Percentiles rank a stretch among this genome's conserved stretches.
phyloP scores from a whole-genome alignment of 2,888 invertebrate genomes.

The Thera britannica region DNA sequence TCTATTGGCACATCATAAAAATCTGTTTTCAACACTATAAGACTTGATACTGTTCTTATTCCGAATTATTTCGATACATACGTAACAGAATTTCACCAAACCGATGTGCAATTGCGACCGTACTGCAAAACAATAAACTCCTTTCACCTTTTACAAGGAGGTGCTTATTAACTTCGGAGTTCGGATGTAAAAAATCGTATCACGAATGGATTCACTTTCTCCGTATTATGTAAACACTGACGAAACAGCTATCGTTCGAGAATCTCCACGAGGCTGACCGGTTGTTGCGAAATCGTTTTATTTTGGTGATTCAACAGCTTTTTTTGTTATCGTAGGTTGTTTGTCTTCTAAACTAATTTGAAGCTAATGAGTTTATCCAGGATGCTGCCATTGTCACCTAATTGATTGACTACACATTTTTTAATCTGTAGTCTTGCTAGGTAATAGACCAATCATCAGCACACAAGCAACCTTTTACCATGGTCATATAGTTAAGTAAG shows the following conservation, averaged over 20 bases:
- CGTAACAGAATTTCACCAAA: neutral
- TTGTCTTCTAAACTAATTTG: conserved; percentile 6
- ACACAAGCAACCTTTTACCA: neutral
- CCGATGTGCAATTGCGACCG: neutral
- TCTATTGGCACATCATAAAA: neutral
- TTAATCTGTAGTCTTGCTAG: neutral
- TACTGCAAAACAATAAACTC: conserved; percentile 31
- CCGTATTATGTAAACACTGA: conserved; percentile 55
- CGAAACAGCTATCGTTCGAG: conserved; percentile 53
- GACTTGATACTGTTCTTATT: neutral
- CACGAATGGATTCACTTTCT: conserved; percentile 43
- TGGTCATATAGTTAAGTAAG: no score
- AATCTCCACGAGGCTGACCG: conserved; percentile 48
- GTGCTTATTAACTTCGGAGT: conserved; percentile 49
- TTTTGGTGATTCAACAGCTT: conserved; percentile 36
- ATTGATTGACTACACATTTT: neutral
- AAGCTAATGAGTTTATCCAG: neutral
- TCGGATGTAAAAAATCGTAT: conserved; percentile 52
- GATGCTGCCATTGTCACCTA: neutral
- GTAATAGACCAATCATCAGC: neutral
- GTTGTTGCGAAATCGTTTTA: conserved; percentile 32
- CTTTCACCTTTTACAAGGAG: conserved; percentile 46
- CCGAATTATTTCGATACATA: neutral
- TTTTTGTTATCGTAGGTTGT: conserved; percentile 7
- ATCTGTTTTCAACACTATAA: neutral